phyloP scores from a whole-genome alignment of 2,888 invertebrate species.

The Beris morrisii region DNA sequence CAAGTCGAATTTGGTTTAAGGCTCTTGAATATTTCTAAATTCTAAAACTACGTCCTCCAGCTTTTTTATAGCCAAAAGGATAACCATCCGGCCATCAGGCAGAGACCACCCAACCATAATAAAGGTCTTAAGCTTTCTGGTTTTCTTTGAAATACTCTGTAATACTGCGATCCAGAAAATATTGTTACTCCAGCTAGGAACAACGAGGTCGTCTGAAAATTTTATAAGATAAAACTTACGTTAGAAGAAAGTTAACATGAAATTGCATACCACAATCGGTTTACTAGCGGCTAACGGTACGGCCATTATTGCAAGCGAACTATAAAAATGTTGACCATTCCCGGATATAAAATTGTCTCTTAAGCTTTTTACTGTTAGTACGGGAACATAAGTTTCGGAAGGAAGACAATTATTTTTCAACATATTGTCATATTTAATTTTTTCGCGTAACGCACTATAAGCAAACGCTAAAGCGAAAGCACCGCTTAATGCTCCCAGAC shows the following conservation, averaged over 20 bases:
- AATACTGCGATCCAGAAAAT: conserved; percentile 9
- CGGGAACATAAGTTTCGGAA: background rate
- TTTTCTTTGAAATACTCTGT: background rate
- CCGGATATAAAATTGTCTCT: background rate
- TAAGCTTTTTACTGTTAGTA: background rate
- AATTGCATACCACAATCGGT: background rate
- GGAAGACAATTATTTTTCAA: background rate
- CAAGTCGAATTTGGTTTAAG: too few relatives aligned
- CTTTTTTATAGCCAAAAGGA: background rate
- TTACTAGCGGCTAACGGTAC: background rate
- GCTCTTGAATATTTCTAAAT: too few relatives aligned
- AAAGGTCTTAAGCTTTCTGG: background rate
- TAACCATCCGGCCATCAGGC: conserved; percentile 4
- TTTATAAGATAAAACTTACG: background rate
- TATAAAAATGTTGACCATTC: conserved; percentile 1
- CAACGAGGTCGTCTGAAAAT: conserved; percentile 5
- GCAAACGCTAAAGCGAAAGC: background rate
- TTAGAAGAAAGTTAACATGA: background rate
- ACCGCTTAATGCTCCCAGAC: background rate
- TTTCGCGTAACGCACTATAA: background rate
- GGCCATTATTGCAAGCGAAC: conserved; percentile 17
- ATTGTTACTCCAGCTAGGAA: conserved; percentile 2
- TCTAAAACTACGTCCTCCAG: too few relatives aligned
- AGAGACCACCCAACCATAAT: background rate
- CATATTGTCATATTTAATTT: background rate